Percentiles rank a stretch among this genome's conserved stretches.
These are phyloP conservation scores for Leptoclinus maculatus DNA, from an alignment of 2,797 vertebrate genomes.

Conservation along the genomic window DNA sequence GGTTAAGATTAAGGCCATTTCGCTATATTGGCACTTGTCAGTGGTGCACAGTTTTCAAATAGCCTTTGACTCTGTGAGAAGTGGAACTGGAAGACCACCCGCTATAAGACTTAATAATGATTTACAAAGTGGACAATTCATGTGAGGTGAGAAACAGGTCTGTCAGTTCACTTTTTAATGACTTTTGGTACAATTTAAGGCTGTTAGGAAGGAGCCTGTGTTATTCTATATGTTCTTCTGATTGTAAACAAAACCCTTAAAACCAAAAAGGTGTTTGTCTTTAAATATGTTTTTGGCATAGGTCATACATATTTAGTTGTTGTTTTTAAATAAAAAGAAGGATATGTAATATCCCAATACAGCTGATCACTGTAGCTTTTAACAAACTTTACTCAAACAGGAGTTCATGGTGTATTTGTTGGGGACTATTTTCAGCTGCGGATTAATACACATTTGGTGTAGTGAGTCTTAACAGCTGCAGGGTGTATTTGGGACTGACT, in stretches of 20 bases:
- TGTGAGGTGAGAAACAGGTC: slow-evolving; percentile 5
- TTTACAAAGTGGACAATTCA: slow-evolving; percentile 46
- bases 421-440: not conserved
- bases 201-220: not conserved
- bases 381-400: not conserved
- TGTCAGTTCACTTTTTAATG: slow-evolving; percentile 18
- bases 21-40: slow-evolving; percentile 61
- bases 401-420: not conserved
- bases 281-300: not conserved
- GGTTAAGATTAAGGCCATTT: slow-evolving; percentile 79
- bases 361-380: not conserved
- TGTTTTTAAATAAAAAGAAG: not conserved
- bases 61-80: slow-evolving; percentile 33
- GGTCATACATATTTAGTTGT: not conserved
- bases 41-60: slow-evolving; percentile 63
- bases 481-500: not conserved
- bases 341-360: not conserved
- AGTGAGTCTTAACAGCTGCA: not conserved
- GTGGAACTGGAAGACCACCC: slow-evolving; percentile 40
- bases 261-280: not conserved
- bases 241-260: slow-evolving; percentile 1
- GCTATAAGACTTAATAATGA: slow-evolving; percentile 42
- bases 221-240: slow-evolving; percentile 2
- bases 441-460: slow-evolving; percentile 9
- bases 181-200: not conserved